Conservation (phyloP, 1,140 invertebrate species). For the Oryzaephilus surinamensis region DNA sequence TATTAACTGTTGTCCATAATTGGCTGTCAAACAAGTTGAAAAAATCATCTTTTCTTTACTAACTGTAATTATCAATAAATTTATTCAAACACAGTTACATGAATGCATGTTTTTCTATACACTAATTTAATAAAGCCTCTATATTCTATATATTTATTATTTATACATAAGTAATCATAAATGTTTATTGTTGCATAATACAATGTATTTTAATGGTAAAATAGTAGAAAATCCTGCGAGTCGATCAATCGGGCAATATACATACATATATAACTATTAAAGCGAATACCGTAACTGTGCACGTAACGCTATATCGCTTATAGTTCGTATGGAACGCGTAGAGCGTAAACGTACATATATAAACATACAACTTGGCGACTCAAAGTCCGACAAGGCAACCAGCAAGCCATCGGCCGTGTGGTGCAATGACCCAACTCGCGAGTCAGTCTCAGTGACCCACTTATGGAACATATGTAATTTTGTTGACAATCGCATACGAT, state of each 20-base stretch:
- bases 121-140: too few species aligned
- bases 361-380: conserved; percentile 21
- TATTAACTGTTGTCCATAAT: too few species aligned
- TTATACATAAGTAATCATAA: too few species aligned
- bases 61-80: too few species aligned
- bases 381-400: conserved; percentile 23
- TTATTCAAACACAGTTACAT: too few species aligned
- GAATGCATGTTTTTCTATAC: too few species aligned
- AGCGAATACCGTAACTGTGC: too few species aligned
- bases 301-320: too few species aligned
- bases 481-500: conserved; percentile 15
- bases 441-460: conserved; percentile 36
- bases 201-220: background rate
- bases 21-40: too few species aligned
- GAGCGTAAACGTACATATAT: conserved; percentile 6
- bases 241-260: background rate
- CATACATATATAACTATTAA: background rate
- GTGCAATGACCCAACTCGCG: conserved; percentile 35
- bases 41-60: too few species aligned
- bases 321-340: background rate
- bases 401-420: conserved; percentile 18
- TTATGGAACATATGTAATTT: conserved; percentile 32
- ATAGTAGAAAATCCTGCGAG: background rate
- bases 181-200: conserved; percentile 1
- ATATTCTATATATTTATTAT: too few species aligned